phyloP scores from a whole-genome alignment of 2,888 invertebrate genomes.

The Athrips mouffetella region DNA sequence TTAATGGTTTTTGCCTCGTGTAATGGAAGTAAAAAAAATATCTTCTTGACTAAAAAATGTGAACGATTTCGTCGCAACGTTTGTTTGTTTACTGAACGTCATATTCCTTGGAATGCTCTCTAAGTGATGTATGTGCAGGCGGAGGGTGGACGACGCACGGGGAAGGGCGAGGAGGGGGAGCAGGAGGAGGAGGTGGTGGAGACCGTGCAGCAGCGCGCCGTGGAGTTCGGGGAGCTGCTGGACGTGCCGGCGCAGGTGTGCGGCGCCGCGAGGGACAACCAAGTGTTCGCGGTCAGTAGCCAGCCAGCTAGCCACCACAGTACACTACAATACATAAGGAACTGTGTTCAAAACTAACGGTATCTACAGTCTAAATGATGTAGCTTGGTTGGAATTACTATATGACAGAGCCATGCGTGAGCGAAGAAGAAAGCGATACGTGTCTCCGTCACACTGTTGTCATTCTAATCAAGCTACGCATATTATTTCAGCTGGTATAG shows the following conservation, averaged over 20 bases:
- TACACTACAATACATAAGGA: neutral
- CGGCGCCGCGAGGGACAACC: neutral
- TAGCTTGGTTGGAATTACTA: too few species aligned
- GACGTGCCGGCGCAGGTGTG: constrained; percentile 26
- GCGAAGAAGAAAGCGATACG: neutral
- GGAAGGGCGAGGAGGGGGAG: constrained; percentile 15
- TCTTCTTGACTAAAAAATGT: neutral
- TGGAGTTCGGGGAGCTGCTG: constrained; percentile 27
- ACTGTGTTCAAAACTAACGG: neutral
- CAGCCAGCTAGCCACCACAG: neutral
- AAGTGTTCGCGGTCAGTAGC: constrained; percentile 14
- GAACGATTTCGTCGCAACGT: too few species aligned
- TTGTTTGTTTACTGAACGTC: too few species aligned
- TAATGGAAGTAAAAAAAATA: neutral
- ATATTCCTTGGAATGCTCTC: too few species aligned
- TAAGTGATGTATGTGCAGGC: constrained; percentile 13
- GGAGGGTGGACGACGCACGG: constrained; percentile 17
- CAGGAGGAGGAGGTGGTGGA: constrained; percentile 12
- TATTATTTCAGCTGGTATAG: too few species aligned
- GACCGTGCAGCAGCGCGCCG: constrained; percentile 23
- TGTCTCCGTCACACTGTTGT: neutral
- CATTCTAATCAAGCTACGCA: too few species aligned
- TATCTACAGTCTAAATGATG: too few species aligned
- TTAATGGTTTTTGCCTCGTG: too few species aligned
- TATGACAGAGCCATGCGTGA: too few species aligned